phyloP scores from a whole-genome alignment of 2,113 vertebrate genomes.

The Phainopepla nitens region DNA sequence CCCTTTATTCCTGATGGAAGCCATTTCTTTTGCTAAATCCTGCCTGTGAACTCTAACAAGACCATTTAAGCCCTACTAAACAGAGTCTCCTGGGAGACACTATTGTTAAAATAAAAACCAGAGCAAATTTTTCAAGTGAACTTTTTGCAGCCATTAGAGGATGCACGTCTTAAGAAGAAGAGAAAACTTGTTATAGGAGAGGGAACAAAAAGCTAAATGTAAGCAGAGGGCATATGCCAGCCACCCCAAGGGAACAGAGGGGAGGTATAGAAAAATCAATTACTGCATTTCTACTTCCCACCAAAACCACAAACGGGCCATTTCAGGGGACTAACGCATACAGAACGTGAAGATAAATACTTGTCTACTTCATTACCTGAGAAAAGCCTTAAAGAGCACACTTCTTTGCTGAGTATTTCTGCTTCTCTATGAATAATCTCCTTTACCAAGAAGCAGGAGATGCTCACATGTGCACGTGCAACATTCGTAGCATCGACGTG shows the following conservation, averaged over 20 bases:
- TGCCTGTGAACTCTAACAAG: background rate
- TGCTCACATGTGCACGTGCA: background rate
- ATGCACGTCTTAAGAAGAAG: background rate
- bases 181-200: background rate
- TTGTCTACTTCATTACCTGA: background rate
- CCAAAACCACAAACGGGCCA: background rate
- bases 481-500: background rate
- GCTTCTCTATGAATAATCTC: background rate
- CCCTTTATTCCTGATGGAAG: background rate
- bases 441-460: background rate
- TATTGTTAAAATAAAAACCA: slow-evolving; percentile 25
- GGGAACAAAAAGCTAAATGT: slow-evolving; percentile 29
- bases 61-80: background rate
- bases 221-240: background rate
- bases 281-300: slow-evolving; percentile 6
- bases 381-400: background rate
- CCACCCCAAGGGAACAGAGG: background rate
- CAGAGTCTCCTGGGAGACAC: background rate
- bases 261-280: slow-evolving; percentile 11
- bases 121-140: slow-evolving; percentile 9
- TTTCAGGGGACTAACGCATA: background rate
- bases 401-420: background rate
- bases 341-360: slow-evolving; percentile 10
- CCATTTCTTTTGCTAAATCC: slow-evolving; percentile 18
- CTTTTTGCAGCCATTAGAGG: background rate